Evolutionary conservation across 2,888 invertebrate species (phyloP).

Genomic region (Leucania comma): DNA sequence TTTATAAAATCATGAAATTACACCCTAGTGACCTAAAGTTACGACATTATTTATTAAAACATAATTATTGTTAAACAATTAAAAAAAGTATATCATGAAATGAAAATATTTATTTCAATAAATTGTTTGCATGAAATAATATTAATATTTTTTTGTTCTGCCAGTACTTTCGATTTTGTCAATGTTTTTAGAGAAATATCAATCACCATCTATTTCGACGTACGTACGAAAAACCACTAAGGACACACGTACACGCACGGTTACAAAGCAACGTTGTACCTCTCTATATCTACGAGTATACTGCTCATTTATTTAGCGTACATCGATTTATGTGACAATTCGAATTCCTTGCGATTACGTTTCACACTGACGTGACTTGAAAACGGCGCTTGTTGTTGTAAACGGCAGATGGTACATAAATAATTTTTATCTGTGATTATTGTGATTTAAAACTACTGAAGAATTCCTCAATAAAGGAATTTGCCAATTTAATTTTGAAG

Average conservation of each 20-base stretch:
- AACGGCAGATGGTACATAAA: conserved; percentile 76
- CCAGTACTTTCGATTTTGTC: neutral
- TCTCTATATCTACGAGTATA: too few species aligned
- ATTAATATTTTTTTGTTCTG: neutral
- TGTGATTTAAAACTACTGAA: conserved; percentile 60
- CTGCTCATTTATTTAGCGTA: neutral
- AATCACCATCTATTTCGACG: neutral
- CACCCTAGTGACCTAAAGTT: too few species aligned
- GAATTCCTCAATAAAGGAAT: too few species aligned
- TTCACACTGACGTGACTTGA: conserved; percentile 24
- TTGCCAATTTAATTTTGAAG: too few species aligned
- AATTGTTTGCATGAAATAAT: too few species aligned
- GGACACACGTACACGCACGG: neutral
- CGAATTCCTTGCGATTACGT: conserved; percentile 5
- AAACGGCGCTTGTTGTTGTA: conserved; percentile 65
- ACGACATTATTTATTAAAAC: too few species aligned
- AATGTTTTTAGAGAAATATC: too few species aligned
- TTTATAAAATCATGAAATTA: too few species aligned
- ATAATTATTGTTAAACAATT: too few species aligned
- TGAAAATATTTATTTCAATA: too few species aligned
- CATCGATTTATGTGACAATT: conserved; percentile 28
- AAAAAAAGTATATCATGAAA: too few species aligned
- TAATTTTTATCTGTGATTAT: conserved; percentile 67
- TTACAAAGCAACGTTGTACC: neutral
- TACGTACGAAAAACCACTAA: neutral